phyloP scores from a whole-genome alignment of 2,888 invertebrate species.

The Pandemis cinnamomeana region DNA sequence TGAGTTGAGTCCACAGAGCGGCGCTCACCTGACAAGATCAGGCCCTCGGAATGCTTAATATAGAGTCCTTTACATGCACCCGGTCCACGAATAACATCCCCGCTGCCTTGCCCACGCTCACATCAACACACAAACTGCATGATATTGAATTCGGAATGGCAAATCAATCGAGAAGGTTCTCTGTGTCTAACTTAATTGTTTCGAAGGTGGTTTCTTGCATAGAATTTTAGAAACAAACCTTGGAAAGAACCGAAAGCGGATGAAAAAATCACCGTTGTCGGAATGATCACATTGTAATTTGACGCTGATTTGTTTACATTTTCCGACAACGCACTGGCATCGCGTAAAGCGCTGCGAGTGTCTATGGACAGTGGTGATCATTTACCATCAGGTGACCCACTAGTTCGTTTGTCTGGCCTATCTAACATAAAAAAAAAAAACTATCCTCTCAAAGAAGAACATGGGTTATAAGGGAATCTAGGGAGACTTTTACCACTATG shows the following conservation, averaged over 20 bases:
- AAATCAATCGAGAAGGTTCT: conserved; percentile 1
- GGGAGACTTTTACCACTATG: too few species aligned
- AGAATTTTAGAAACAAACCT: background rate
- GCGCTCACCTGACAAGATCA: conserved; percentile 78
- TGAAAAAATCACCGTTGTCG: too few species aligned
- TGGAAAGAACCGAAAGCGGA: background rate
- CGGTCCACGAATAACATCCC: conserved; percentile 78
- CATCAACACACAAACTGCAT: conserved; percentile 53
- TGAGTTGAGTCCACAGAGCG: conserved; percentile 75
- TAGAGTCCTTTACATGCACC: conserved; percentile 81
- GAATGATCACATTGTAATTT: too few species aligned
- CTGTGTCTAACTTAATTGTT: conserved; percentile 1
- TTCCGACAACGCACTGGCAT: too few species aligned
- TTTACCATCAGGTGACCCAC: too few species aligned
- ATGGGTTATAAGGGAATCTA: too few species aligned
- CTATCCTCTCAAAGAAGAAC: too few species aligned
- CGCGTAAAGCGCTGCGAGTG: too few species aligned
- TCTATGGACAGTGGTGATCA: too few species aligned
- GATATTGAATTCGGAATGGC: conserved; percentile 46
- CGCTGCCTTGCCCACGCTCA: conserved; percentile 60
- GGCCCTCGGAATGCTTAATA: conserved; percentile 82
- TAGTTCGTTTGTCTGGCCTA: too few species aligned
- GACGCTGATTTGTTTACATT: too few species aligned
- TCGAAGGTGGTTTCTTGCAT: background rate
- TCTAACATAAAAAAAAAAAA: too few species aligned